These are phyloP conservation scores for Tillus elongatus DNA, from an alignment of 2,888 invertebrate species.

Conservation along the genomic window DNA sequence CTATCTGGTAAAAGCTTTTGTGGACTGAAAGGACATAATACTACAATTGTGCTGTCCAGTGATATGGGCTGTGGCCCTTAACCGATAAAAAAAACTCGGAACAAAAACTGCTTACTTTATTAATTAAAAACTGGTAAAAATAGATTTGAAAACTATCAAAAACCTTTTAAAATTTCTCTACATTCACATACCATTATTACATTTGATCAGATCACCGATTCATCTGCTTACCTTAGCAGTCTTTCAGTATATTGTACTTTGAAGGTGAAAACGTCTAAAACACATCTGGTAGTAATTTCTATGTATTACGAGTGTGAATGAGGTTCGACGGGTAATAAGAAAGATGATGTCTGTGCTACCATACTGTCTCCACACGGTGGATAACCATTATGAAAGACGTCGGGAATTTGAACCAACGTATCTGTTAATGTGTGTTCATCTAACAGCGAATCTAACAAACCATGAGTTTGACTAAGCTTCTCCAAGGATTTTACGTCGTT, in stretches of 20 bases:
- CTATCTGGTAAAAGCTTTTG: too few relatives aligned
- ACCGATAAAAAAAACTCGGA: too few relatives aligned
- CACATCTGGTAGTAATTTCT: slow-evolving; percentile 5
- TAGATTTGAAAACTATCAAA: too few relatives aligned
- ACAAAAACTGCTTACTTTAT: too few relatives aligned
- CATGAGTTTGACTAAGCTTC: slow-evolving; percentile 54
- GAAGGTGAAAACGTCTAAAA: slow-evolving; percentile 18
- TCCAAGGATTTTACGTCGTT: slow-evolving; percentile 63
- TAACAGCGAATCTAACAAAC: slow-evolving; percentile 52
- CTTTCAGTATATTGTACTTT: slow-evolving; percentile 23
- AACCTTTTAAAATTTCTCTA: too few relatives aligned
- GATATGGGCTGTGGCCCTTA: too few relatives aligned
- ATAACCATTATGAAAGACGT: slow-evolving; percentile 45
- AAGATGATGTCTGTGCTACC: slow-evolving; percentile 32
- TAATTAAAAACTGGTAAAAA: too few relatives aligned
- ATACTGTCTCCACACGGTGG: slow-evolving; percentile 36
- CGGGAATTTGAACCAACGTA: slow-evolving; percentile 43
- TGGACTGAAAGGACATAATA: too few relatives aligned
- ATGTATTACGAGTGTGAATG: slow-evolving; percentile 28
- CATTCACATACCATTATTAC: too few relatives aligned
- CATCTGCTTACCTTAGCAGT: too few relatives aligned
- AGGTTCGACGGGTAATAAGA: slow-evolving; percentile 33
- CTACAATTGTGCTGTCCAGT: too few relatives aligned
- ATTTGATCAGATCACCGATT: too few relatives aligned
- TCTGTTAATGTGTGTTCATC: slow-evolving; percentile 49